phyloP scores from a whole-genome alignment of 2,888 invertebrate species.

The Notocelia uddmanniana region DNA sequence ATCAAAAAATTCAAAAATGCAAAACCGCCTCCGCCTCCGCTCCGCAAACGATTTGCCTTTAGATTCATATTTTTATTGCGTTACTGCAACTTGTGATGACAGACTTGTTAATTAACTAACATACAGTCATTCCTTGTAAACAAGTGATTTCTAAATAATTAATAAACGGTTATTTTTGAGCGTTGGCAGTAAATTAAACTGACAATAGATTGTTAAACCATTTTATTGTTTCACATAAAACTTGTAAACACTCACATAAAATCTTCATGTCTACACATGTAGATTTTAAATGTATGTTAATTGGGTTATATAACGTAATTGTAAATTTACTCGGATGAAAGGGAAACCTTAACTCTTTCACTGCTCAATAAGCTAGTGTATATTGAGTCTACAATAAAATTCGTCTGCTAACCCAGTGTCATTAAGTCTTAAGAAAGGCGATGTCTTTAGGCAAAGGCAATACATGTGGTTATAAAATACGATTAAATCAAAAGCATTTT shows the following conservation, averaged over 20 bases:
- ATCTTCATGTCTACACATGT: not conserved
- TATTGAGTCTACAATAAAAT: not conserved
- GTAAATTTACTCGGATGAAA: not conserved
- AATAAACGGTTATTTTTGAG: too few relatives aligned
- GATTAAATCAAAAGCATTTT: slow-evolving; percentile 7
- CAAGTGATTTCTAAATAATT: not conserved
- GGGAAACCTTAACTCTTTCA: too few relatives aligned
- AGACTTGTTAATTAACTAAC: not conserved
- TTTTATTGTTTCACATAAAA: not conserved
- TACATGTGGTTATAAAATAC: slow-evolving; percentile 23
- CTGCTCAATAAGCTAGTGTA: too few relatives aligned
- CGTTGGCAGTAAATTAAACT: not conserved
- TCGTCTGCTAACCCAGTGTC: not conserved
- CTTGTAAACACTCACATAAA: too few relatives aligned
- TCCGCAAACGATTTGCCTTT: too few relatives aligned
- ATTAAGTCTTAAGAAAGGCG: not conserved
- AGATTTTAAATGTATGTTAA: slow-evolving; percentile 8
- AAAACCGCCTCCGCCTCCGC: too few relatives aligned
- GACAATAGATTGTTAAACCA: not conserved
- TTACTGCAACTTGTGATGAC: too few relatives aligned
- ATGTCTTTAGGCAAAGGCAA: not conserved
- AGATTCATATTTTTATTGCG: too few relatives aligned
- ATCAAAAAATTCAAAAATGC: too few relatives aligned
- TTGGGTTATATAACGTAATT: not conserved
- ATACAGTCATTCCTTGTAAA: not conserved